phyloP scores from a whole-genome alignment of 2,113 vertebrate species.

The Oreochromis spilurus region DNA sequence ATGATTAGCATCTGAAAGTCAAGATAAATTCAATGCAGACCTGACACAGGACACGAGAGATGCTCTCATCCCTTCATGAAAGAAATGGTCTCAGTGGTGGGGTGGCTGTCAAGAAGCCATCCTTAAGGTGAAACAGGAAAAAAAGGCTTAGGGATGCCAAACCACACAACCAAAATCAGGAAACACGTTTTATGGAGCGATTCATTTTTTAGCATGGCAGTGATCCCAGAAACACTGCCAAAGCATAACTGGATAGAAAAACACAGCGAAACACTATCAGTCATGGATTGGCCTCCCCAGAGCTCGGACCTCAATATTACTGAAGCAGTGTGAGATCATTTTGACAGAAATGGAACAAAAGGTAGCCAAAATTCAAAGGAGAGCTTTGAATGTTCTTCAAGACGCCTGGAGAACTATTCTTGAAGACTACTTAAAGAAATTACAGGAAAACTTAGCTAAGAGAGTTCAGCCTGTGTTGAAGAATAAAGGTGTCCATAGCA shows the following conservation, averaged over 20 bases:
- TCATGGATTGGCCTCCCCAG: neutral
- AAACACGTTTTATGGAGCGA: neutral
- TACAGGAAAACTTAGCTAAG: neutral
- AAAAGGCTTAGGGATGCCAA: neutral
- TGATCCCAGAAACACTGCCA: neutral
- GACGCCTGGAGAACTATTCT: neutral
- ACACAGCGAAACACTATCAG: neutral
- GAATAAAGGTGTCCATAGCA: neutral
- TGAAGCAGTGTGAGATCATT: neutral
- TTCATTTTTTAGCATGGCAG: neutral
- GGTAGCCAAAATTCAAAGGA: neutral
- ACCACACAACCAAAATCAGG: neutral
- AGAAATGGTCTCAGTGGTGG: no score
- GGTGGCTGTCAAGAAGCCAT: no score
- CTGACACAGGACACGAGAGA: no score
- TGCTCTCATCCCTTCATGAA: no score
- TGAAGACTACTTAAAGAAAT: neutral
- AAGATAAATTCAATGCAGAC: neutral
- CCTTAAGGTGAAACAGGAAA: no score
- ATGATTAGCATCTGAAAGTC: neutral
- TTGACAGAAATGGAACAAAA: neutral
- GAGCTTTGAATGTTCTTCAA: neutral
- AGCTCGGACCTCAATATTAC: neutral
- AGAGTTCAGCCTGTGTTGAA: neutral
- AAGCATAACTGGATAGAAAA: neutral